Evolutionary conservation across 2,113 vertebrate species (phyloP), one percentile per base, ranked within the genome.

Genomic region (Ploceus nigricollis): DNA sequence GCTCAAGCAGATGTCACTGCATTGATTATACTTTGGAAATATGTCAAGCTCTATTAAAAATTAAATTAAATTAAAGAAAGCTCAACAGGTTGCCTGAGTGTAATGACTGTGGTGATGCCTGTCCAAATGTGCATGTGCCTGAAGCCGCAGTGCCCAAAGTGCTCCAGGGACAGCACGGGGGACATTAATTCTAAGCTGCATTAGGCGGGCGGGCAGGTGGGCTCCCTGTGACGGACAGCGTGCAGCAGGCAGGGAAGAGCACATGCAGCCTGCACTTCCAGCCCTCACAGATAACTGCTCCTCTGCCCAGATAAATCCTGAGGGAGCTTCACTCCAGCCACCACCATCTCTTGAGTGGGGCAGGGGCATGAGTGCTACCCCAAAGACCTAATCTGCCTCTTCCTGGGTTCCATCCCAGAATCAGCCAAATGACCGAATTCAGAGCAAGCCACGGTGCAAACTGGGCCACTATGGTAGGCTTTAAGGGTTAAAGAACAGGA

Each of bases 61-160:
- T 88, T 82, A 95, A 95, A 95, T 93, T 95, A 84, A 96, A 96
- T 92, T 81, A 88, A 91, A 69, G 39, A 23, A 86, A 77, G 54
- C n/a, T 77, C 88, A 80, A 82, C 84, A 51, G 4, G 0, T 80
- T 80, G 80, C 56, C 76, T 2, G 5, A 37, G 17, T 70, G 44
- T 83, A 83, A 95, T 81, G 2, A 0, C 60, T 3, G 2, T 6
- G 5, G 33, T 54, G 58, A 65, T 75, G 88, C 50, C 93, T 93
- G 82, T 69, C 66, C 82, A 91, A 89, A 85, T 10, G 66, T 76
- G n/a, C 63, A 5, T 28, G 57, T 69, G 53, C 81, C 81, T 77
- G 57, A 61, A 94, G 90, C 54, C 35, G 53, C 27, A 33, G 54
- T 51, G 63, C 54, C 90, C 54, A 35, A 33, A 44, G 66, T 31